Evolutionary conservation across 2,113 vertebrate genomes (phyloP).

Genomic region (Mohoua ochrocephala): DNA sequence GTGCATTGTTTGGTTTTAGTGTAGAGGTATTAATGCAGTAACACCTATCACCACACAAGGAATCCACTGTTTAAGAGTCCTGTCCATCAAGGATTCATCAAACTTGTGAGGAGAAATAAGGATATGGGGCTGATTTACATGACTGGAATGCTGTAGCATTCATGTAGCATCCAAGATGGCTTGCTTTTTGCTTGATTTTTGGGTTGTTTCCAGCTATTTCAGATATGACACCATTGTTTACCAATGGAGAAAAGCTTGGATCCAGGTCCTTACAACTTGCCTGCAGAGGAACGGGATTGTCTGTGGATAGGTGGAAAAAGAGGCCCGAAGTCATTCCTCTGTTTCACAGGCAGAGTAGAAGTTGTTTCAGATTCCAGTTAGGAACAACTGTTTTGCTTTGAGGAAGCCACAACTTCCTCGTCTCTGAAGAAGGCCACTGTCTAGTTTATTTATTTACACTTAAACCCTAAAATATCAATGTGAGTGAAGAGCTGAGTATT

Average conservation of each 20-base stretch:
- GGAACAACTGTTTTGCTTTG: background rate
- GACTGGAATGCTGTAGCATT: fast-evolving
- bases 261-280: background rate
- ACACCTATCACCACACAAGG: background rate
- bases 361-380: background rate
- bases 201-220: background rate
- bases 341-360: background rate
- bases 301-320: background rate
- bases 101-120: background rate
- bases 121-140: background rate
- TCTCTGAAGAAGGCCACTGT: background rate
- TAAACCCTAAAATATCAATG: background rate
- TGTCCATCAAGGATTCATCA: background rate
- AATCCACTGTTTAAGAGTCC: background rate
- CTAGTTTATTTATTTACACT: background rate
- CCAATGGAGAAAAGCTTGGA: background rate
- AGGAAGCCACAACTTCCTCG: background rate
- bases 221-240: background rate
- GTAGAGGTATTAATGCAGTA: background rate
- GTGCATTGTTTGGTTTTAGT: background rate
- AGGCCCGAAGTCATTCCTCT: background rate
- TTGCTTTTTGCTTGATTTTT: fast-evolving
- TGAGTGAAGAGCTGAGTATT: background rate
- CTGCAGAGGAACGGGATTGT: background rate
- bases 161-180: background rate